Conservation (phyloP, 2,797 vertebrate genomes). For the Yasuhikotakia modesta region DNA sequence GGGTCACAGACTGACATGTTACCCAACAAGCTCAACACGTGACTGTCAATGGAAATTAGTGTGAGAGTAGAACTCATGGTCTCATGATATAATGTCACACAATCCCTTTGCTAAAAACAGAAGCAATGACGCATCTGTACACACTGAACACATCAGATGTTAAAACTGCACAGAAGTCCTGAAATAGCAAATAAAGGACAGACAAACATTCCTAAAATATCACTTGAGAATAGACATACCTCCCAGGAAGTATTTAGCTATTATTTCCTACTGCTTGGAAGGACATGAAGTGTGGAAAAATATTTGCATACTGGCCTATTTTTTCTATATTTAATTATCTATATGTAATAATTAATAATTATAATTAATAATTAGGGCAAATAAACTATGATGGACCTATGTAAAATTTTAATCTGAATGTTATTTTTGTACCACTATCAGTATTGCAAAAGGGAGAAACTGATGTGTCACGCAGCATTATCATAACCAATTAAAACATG, state of each 20-base stretch:
- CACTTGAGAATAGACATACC: conserved; percentile 7
- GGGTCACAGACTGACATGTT: conserved; percentile 21
- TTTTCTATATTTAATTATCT: not conserved
- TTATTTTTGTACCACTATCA: too few relatives aligned
- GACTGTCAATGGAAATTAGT: conserved; percentile 44
- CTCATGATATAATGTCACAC: conserved; percentile 19
- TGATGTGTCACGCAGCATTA: too few relatives aligned
- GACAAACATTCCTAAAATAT: not conserved
- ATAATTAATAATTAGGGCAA: not conserved
- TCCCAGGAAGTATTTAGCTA: not conserved
- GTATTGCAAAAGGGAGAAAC: too few relatives aligned
- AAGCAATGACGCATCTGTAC: conserved; percentile 34
- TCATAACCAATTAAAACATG: too few relatives aligned
- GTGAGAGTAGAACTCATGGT: not conserved
- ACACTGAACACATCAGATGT: conserved; percentile 18
- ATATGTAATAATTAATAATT: too few relatives aligned
- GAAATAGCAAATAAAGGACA: conserved; percentile 8
- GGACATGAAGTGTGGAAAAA: conserved; percentile 7
- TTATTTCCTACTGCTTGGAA: conserved; percentile 16
- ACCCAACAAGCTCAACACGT: conserved; percentile 40
- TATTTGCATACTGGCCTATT: not conserved
- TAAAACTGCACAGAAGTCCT: not conserved
- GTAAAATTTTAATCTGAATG: not conserved
- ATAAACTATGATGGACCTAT: not conserved
- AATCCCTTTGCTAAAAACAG: conserved; percentile 41